Evolutionary conservation across 2,797 vertebrate genomes (phyloP).

Genomic region (Diplodus puntazzo): DNA sequence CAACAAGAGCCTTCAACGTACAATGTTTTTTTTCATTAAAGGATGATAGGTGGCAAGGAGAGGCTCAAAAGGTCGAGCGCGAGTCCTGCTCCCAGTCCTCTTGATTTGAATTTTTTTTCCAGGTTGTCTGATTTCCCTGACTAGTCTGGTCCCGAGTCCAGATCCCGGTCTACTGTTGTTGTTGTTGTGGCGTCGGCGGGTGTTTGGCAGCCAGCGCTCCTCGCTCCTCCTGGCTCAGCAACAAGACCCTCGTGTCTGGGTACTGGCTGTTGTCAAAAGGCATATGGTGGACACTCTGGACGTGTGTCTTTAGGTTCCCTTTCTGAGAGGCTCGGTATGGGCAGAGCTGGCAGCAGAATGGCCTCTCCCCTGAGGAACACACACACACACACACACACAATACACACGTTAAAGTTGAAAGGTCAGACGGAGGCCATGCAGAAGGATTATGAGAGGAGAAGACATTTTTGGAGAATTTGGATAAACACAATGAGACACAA

Average conservation of each 20-base stretch:
- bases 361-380: slow-evolving; percentile 88
- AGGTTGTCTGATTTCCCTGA: slow-evolving; percentile 35
- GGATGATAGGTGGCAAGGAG: slow-evolving; percentile 1
- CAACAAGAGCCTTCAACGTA: slow-evolving; percentile 38
- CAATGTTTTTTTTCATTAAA: slow-evolving; percentile 43
- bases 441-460: not conserved
- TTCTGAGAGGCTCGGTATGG: slow-evolving; percentile 92
- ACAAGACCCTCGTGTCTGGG: slow-evolving; percentile 60
- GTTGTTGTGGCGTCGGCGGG: slow-evolving; percentile 41
- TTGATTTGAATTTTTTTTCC: slow-evolving; percentile 26
- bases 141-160: slow-evolving; percentile 22
- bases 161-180: slow-evolving; percentile 30
- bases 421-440: slow-evolving; percentile 38
- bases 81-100: slow-evolving; percentile 34
- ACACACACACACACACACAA: slow-evolving; percentile 37
- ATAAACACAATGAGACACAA: slow-evolving; percentile 8
- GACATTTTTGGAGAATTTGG: not conserved
- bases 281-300: slow-evolving; percentile 81
- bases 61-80: slow-evolving; percentile 29
- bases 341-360: slow-evolving; percentile 86
- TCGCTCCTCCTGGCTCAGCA: slow-evolving; percentile 68
- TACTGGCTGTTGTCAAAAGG: slow-evolving; percentile 85
- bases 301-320: slow-evolving; percentile 90
- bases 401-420: slow-evolving; percentile 10
- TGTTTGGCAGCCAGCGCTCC: slow-evolving; percentile 64